These are phyloP conservation scores for Parotocinclus haroldoi DNA, from an alignment of 2,797 vertebrate genomes.

Conservation along the genomic window DNA sequence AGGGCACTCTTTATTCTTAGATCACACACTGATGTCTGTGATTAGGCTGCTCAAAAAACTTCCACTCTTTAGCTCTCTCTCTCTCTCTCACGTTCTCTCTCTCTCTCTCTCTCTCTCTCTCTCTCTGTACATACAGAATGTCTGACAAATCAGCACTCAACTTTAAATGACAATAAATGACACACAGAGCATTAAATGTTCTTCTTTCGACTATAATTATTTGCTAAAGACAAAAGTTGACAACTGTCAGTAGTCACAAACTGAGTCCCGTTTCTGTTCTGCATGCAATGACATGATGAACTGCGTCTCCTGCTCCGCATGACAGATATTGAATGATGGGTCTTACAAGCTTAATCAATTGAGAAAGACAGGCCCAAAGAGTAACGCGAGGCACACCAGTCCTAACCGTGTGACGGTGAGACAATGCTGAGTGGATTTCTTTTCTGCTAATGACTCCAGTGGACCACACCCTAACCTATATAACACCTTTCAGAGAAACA, in stretches of 20 bases:
- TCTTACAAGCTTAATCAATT: slow-evolving; percentile 53
- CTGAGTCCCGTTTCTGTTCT: slow-evolving; percentile 48
- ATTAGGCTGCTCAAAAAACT: slow-evolving; percentile 59
- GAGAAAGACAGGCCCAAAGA: slow-evolving; percentile 50
- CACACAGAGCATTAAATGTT: slow-evolving; percentile 52
- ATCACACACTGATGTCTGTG: slow-evolving; percentile 66
- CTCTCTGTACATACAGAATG: slow-evolving; percentile 38
- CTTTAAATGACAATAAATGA: slow-evolving; percentile 55
- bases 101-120: slow-evolving; percentile 28
- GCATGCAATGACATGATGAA: slow-evolving; percentile 50
- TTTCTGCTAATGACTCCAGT: slow-evolving; percentile 21
- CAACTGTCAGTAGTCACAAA: slow-evolving; percentile 53
- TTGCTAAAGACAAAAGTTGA: slow-evolving; percentile 55
- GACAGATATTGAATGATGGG: slow-evolving; percentile 52
- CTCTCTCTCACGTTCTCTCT: slow-evolving; percentile 28
- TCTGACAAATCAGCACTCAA: slow-evolving; percentile 50
- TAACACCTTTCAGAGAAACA: not conserved
- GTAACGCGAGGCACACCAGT: slow-evolving; percentile 43
- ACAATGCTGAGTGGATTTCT: slow-evolving; percentile 32
- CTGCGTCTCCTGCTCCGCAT: slow-evolving; percentile 47
- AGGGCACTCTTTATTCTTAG: slow-evolving; percentile 71
- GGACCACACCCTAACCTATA: slow-evolving; percentile 37
- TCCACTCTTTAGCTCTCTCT: slow-evolving; percentile 47
- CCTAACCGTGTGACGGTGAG: slow-evolving; percentile 23
- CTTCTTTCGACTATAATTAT: slow-evolving; percentile 54